phyloP scores from a whole-genome alignment of 2,888 invertebrate species.

The Acleris laterana region DNA sequence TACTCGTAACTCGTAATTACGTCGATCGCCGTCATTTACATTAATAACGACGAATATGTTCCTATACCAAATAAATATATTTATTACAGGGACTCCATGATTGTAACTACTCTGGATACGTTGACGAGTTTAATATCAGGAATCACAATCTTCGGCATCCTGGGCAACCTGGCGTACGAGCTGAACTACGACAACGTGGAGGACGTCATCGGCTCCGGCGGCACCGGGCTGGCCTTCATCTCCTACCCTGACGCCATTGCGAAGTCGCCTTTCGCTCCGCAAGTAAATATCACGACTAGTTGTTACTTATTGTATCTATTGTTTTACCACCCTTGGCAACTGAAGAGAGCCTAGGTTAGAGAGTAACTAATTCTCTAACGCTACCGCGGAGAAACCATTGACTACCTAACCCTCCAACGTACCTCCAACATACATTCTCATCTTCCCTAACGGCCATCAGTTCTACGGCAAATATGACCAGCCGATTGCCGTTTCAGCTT shows the following conservation, averaged over 20 bases:
- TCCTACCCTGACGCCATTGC: constrained; percentile 94
- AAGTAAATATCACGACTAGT: constrained; percentile 69
- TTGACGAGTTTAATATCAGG: constrained; percentile 92
- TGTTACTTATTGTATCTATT: not conserved
- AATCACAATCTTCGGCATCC: constrained; percentile 91
- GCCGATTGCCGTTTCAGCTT: too few species aligned
- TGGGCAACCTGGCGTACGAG: constrained; percentile 91
- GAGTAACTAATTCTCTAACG: too few species aligned
- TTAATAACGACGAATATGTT: too few species aligned
- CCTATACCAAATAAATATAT: not conserved
- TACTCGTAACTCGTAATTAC: too few species aligned
- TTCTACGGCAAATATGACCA: too few species aligned
- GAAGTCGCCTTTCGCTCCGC: constrained; percentile 89
- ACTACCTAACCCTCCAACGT: too few species aligned
- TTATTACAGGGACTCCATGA: constrained; percentile 88
- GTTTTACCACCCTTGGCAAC: too few species aligned
- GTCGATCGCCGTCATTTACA: too few species aligned
- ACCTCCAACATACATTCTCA: too few species aligned
- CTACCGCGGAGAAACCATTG: too few species aligned
- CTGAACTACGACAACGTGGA: constrained; percentile 84
- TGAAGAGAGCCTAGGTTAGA: too few species aligned
- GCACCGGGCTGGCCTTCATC: constrained; percentile 92
- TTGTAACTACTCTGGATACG: constrained; percentile 92
- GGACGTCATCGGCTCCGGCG: constrained; percentile 88
- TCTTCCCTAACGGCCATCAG: too few species aligned